Evolutionary conservation across 2,888 invertebrate species (phyloP).

Genomic region (Oeneis ivallda): DNA sequence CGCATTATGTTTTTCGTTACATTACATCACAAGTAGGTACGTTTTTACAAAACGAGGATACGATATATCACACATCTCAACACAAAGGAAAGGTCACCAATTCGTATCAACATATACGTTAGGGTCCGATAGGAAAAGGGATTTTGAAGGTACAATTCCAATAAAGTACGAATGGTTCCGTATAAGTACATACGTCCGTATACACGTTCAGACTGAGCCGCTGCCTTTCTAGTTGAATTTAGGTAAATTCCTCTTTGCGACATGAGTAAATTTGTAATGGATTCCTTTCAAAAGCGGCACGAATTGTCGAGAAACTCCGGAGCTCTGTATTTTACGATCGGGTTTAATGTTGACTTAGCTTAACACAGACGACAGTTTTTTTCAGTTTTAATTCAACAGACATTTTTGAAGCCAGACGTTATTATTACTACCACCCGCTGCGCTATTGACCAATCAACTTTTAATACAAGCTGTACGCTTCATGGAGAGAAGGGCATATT

Average conservation of each 20-base stretch:
- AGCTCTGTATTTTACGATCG: slow-evolving; percentile 35
- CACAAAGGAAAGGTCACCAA: slow-evolving; percentile 63
- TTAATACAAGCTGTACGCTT: too few relatives aligned
- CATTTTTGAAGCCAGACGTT: background rate
- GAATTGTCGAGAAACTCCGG: slow-evolving; percentile 33
- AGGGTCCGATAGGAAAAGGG: slow-evolving; percentile 59
- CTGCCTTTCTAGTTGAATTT: slow-evolving; percentile 61
- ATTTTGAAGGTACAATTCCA: slow-evolving; percentile 69
- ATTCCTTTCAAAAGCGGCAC: slow-evolving; percentile 50
- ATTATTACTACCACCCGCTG: too few relatives aligned
- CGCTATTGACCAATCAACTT: too few relatives aligned
- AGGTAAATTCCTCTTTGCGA: slow-evolving; percentile 65
- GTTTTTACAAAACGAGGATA: slow-evolving; percentile 24
- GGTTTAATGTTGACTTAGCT: slow-evolving; percentile 25
- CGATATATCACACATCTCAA: slow-evolving; percentile 43
- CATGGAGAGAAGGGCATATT: too few relatives aligned
- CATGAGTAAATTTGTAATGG: slow-evolving; percentile 63
- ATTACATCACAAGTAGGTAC: slow-evolving; percentile 10
- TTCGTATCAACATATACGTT: slow-evolving; percentile 61
- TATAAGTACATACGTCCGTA: slow-evolving; percentile 36
- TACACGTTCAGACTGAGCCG: slow-evolving; percentile 49
- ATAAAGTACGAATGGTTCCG: slow-evolving; percentile 58
- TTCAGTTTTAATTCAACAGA: background rate
- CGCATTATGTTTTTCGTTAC: background rate
- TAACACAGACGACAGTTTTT: background rate